phyloP scores from a whole-genome alignment of 1,140 invertebrate genomes.

The Metopolophium dirhodum region DNA sequence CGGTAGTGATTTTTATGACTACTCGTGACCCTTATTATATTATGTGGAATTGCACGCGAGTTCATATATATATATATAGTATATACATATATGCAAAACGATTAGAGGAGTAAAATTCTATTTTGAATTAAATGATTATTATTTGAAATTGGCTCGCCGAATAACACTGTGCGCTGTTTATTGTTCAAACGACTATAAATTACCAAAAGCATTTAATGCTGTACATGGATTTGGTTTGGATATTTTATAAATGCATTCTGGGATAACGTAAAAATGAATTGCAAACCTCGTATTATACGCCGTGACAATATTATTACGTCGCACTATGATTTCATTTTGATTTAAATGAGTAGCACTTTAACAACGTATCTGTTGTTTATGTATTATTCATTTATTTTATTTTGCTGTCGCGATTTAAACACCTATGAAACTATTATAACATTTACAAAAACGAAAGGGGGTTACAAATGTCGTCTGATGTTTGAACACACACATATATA shows the following conservation, averaged over 20 bases:
- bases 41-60: not conserved
- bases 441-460: not conserved
- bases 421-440: not conserved
- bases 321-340: not conserved
- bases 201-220: not conserved
- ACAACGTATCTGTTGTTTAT: not conserved
- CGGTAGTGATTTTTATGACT: conserved; percentile 22
- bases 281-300: not conserved
- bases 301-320: not conserved
- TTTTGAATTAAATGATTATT: conserved; percentile 13
- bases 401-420: not conserved
- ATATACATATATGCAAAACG: not conserved
- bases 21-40: conserved; percentile 29
- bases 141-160: not conserved
- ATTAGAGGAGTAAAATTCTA: not conserved
- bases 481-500: too few species aligned
- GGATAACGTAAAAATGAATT: not conserved
- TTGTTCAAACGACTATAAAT: not conserved
- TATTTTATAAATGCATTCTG: not conserved
- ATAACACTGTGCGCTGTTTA: not conserved
- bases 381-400: not conserved
- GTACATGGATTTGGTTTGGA: not conserved
- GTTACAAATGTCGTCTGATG: not conserved
- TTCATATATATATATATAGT: not conserved
- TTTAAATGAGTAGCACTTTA: not conserved